Evolutionary conservation across 2,888 invertebrate genomes (phyloP).

Genomic region (Synanthedon formicaeformis): DNA sequence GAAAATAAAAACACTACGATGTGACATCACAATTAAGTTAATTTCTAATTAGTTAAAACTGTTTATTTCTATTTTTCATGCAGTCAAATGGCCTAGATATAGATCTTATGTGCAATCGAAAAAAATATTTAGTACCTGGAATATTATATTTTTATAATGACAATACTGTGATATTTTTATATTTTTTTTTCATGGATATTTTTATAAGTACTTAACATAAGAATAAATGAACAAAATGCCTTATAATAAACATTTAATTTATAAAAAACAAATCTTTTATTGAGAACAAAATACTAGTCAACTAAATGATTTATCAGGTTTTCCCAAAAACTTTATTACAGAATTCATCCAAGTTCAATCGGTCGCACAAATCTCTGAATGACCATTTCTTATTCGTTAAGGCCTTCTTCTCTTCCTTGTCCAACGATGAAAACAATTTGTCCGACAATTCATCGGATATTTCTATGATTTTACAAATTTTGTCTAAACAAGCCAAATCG

Average conservation of each 20-base stretch:
- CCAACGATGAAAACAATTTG: conserved; percentile 38
- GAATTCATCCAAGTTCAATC: conserved; percentile 53
- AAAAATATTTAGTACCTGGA: too few species aligned
- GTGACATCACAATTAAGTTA: too few species aligned
- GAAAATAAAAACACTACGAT: too few species aligned
- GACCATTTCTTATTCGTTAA: conserved; percentile 39
- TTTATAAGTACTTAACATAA: too few species aligned
- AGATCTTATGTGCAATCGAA: neutral
- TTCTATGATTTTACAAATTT: conserved; percentile 60
- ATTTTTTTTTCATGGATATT: too few species aligned
- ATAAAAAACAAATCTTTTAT: neutral
- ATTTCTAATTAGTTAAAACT: too few species aligned
- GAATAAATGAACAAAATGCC: neutral
- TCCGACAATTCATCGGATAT: conserved; percentile 60
- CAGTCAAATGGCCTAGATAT: too few species aligned
- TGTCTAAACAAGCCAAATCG: conserved; percentile 47
- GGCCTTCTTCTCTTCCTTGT: conserved; percentile 11
- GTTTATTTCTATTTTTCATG: too few species aligned
- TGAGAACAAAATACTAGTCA: neutral
- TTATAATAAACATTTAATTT: neutral
- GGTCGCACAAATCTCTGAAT: conserved; percentile 54
- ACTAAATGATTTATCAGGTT: conserved; percentile 1
- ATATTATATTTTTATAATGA: too few species aligned
- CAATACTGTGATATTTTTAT: too few species aligned
- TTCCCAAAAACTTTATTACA: conserved; percentile 48